Base-by-base conservation (phyloP, 2,888 invertebrate genomes). In the Pegoplata infirma region DNA sequence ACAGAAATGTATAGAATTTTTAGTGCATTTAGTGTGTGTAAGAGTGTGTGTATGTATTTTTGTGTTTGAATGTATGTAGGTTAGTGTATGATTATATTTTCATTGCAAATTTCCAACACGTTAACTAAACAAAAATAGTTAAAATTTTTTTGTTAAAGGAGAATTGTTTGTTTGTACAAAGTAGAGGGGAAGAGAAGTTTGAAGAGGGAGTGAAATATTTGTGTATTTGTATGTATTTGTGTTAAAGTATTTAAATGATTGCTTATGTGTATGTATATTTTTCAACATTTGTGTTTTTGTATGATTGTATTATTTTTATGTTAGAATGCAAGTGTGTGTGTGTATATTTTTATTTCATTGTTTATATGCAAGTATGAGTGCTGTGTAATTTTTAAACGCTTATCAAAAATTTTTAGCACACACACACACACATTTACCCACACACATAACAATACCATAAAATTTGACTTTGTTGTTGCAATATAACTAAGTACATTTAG, bases 391-490 rank as follows among this genome's bases (percentile, higher is more conserved):
- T 49, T 17, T 49, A 49, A 49, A 49, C 12, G 49, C 49, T 49
- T 49, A 49, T 49, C 49, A 49, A 49, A 49, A 49, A 21, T 49
- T 49, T 49, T n/a, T n/a, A n/a, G n/a, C n/a, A n/a, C n/a, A n/a
- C n/a, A n/a, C n/a, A n/a, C n/a, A n/a, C n/a, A n/a, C n/a, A n/a
- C n/a, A n/a, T n/a, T n/a, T n/a, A n/a, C n/a, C n/a, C n/a, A n/a
- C n/a, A n/a, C 19, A 49, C 49, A 49, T 21, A 19, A 21, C 49
- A 19, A 49, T 51, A 47, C 36, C 63, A 63, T 61, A 61, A 61
- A 61, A 61, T 61, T 14, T 61, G 36, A 63, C 63, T 51, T 51
- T 63, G 63, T 49, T 63, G 63, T 49, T 21, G 23, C 14, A n/a
- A n/a, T n/a, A n/a, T n/a, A n/a, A n/a, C n/a, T n/a, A n/a, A n/a